Evolutionary conservation across 1,140 invertebrate species (phyloP).

Genomic region (Panagrolaimus sp.): DNA sequence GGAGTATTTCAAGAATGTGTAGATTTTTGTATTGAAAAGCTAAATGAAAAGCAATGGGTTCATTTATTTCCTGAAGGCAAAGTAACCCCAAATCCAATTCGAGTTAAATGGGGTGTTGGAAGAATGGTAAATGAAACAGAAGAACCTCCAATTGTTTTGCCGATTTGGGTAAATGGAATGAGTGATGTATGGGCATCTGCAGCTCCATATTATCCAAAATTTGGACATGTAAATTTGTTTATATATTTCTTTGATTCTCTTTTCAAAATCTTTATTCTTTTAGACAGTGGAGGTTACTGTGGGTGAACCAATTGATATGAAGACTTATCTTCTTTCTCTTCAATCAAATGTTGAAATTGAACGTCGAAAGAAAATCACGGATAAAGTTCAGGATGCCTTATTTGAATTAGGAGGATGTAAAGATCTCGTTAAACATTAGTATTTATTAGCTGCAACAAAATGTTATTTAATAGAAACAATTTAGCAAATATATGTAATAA

Average conservation of each 20-base stretch:
- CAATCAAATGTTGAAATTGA: constrained; percentile 67
- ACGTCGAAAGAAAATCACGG: constrained; percentile 77
- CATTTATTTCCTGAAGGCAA: constrained; percentile 91
- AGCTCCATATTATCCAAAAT: constrained; percentile 75
- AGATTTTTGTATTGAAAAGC: constrained; percentile 64
- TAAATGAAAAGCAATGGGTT: constrained; percentile 82
- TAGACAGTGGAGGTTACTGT: constrained; percentile 75
- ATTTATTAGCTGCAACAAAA: no score
- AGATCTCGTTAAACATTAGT: constrained; percentile 9
- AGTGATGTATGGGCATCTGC: constrained; percentile 78
- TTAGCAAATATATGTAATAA: no score
- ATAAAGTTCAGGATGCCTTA: constrained; percentile 77
- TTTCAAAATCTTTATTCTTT: constrained; percentile 40
- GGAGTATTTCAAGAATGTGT: constrained; percentile 77
- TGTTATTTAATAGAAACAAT: no score
- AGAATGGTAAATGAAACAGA: constrained; percentile 77
- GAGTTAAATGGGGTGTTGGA: constrained; percentile 67
- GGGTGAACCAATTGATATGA: constrained; percentile 78
- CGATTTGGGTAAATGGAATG: constrained; percentile 85
- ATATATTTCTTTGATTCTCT: neutral
- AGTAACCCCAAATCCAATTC: constrained; percentile 74
- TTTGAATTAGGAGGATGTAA: constrained; percentile 60
- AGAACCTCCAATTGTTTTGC: constrained; percentile 75
- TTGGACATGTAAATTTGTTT: constrained; percentile 66
- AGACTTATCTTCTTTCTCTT: constrained; percentile 68